Percentiles rank a stretch among this genome's conserved stretches.
These are phyloP conservation scores for Drosophila percnosoma DNA, from an alignment of 2,888 invertebrate species.

Conservation along the genomic window DNA sequence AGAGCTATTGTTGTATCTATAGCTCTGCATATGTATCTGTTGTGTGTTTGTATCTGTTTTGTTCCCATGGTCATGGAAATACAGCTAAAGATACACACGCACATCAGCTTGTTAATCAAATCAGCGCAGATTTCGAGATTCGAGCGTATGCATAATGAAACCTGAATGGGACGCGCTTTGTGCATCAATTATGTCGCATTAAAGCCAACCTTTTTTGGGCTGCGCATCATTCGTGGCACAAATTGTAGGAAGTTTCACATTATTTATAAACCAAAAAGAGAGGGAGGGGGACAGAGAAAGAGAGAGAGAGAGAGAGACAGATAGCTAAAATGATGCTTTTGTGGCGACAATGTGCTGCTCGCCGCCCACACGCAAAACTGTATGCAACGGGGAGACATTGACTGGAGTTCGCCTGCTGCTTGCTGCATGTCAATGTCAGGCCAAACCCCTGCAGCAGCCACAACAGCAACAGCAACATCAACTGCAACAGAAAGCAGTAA, in stretches of 20 bases:
- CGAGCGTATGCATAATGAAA: slow-evolving; percentile 55
- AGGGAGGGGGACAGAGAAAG: neutral
- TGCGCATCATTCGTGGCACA: slow-evolving; percentile 63
- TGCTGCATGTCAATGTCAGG: slow-evolving; percentile 69
- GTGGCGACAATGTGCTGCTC: slow-evolving; percentile 33
- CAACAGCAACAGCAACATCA: slow-evolving; percentile 18
- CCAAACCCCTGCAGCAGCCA: slow-evolving; percentile 24
- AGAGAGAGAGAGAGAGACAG: neutral
- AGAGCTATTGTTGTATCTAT: neutral
- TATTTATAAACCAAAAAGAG: slow-evolving; percentile 48
- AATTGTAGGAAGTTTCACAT: slow-evolving; percentile 74
- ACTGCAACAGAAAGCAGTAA: slow-evolving; percentile 4
- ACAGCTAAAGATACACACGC: slow-evolving; percentile 27
- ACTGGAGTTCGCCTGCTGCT: slow-evolving; percentile 15
- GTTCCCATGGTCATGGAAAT: slow-evolving; percentile 26
- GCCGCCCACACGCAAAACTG: slow-evolving; percentile 48
- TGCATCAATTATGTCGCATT: slow-evolving; percentile 77
- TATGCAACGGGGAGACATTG: slow-evolving; percentile 21
- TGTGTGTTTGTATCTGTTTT: neutral
- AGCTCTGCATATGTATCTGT: neutral
- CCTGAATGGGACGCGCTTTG: slow-evolving; percentile 62
- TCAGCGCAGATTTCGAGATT: slow-evolving; percentile 36
- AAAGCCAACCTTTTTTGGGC: slow-evolving; percentile 42
- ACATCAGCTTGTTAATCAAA: slow-evolving; percentile 61
- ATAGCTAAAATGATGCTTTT: neutral